Conservation (phyloP, 2,113 vertebrate genomes). For the Triplophysa rosa region DNA sequence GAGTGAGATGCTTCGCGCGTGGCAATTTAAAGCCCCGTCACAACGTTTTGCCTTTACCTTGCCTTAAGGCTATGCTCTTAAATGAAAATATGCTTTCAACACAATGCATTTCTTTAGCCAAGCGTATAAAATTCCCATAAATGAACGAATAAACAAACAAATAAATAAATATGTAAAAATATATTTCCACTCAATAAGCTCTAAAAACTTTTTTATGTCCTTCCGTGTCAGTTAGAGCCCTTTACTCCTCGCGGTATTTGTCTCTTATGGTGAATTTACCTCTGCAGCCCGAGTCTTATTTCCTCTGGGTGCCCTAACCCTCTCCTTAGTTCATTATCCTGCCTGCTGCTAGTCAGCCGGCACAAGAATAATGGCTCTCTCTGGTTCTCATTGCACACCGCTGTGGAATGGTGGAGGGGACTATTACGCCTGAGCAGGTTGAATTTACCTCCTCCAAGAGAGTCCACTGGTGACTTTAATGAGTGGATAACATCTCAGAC, state of each 20-base stretch:
- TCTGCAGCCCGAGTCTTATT: conserved; percentile 45
- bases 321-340: conserved; percentile 68
- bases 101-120: background rate
- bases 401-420: conserved; percentile 60
- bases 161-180: conserved; percentile 29
- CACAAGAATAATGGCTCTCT: conserved; percentile 69
- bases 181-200: conserved; percentile 18
- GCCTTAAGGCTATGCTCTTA: conserved; percentile 19
- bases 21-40: conserved; percentile 28
- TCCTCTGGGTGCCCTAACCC: conserved; percentile 43
- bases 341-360: conserved; percentile 61
- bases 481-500: conserved; percentile 64
- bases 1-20: background rate
- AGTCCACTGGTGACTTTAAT: conserved; percentile 57
- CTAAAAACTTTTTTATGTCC: conserved; percentile 36
- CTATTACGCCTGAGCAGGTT: conserved; percentile 64
- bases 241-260: conserved; percentile 38
- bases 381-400: conserved; percentile 66
- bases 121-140: conserved; percentile 9
- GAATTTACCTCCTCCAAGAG: conserved; percentile 61
- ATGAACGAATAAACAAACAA: conserved; percentile 26
- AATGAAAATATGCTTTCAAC: conserved; percentile 21
- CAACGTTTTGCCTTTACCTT: conserved; percentile 12
- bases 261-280: conserved; percentile 52
- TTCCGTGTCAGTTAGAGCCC: conserved; percentile 44